Base-by-base conservation (phyloP, 2,797 vertebrate genomes). In the Centropyge bicolor region DNA sequence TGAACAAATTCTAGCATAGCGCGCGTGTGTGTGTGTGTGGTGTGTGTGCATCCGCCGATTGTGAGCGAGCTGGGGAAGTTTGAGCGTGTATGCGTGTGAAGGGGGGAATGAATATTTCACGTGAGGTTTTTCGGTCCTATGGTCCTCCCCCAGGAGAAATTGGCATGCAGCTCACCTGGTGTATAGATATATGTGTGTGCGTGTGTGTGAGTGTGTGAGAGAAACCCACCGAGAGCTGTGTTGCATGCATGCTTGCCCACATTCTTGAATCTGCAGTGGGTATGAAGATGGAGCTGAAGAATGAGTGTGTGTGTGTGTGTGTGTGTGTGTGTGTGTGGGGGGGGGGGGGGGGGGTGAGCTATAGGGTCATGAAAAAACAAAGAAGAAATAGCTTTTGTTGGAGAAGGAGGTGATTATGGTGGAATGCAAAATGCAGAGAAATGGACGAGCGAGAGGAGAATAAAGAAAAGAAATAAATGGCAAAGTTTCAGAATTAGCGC, bases 1-100 rank as follows among this genome's bases (percentile, higher is more conserved):
- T 84, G 67, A 71, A 64, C 61, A 78, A 78, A 60, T 57, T 72
- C 45, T 48, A 60, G 64, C 40, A n/a, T 38, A 17, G 48, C 0
- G 5, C 45, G 41, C 45, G 11, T 1, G 8, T 45, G 2, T 51
- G 0, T 55, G 40, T 5, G 17, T 54, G 31, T 17, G 31, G 40
- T 52, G 66, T 51, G 12, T 0, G 6, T 59, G 36, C n/a, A 36
- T 8, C 3, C 73, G 10, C 10, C 11, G 11, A 3, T 48, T 51
- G 8, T n/a, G 31, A 40, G 24, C 43, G 51, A 69, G 49, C 36
- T 3, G 1, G 51, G 27, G 20, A 40, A 13, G 60, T 31, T 38
- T 69, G 20, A 55, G 38, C 51, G 63, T 45, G 31, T 27, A 36
- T 67, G 48, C 11, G 2, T 72, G 54, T 45, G 70, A 74, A 64